Evolutionary conservation across 2,113 vertebrate species (phyloP), one percentile per base, ranked within the genome.

Genomic region (Lontra canadensis): DNA sequence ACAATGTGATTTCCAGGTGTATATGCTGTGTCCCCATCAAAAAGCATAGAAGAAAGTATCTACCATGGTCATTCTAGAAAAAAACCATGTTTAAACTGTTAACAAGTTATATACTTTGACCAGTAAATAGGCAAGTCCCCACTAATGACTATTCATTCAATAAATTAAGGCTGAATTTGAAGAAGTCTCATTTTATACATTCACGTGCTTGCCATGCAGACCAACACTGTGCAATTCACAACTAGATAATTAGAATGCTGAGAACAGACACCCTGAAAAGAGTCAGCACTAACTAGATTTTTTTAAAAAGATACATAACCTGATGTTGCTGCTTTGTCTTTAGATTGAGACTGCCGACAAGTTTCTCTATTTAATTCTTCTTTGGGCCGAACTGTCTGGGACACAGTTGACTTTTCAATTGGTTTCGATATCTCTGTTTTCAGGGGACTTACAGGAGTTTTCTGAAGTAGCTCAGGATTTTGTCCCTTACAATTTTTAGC

Each of bases 261-360:
- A 94, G 55, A 79, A 95, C 2, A 88, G 69, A 87, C 81, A 78
- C 47, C 13, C 49, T 94, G 39, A 85, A 88, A 84, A 81, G 1
- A 73, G 36, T 78, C 10, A 80, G 21, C 20, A 69, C 26, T 44
- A 73, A 55, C 20, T 79, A 63, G n/a, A 80, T 80, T 84, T 87
- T 81, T 52, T 4, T 1, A 25, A 95, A 79, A 95, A 79, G 90
- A 92, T 55, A 78, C 44, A 92, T 98, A 97, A 99, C 99, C 99
- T 98, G 99, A 97, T 96, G 99, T 98, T 97, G 98, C 97, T 90
- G 98, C 95, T 82, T 98, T 98, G 44, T 97, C 98, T 96, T 99
- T 99, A 47, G 98, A 97, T 42, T 99, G 99, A 94, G 97, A 88
- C 87, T 98, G 98, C 55, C 98, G 98, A 97, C 98, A 98, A 93